Evolutionary conservation across 2,888 invertebrate genomes (phyloP).

Genomic region (Chymomyza caudatula): DNA sequence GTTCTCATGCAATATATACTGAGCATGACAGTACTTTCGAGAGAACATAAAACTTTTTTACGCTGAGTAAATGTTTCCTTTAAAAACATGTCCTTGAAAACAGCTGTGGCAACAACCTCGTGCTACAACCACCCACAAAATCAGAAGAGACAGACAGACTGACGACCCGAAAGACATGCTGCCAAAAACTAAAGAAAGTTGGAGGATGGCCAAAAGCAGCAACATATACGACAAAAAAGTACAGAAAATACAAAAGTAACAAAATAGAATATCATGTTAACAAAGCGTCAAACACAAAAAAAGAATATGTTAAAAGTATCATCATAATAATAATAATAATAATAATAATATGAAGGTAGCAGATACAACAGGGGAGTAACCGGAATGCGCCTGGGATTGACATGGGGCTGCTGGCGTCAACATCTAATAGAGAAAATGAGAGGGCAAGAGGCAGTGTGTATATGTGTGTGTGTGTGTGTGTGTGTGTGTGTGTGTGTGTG

Average conservation of each 20-base stretch:
- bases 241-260: background rate
- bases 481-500: background rate
- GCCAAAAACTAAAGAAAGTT: background rate
- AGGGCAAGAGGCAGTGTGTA: too few species aligned
- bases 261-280: conserved; percentile 20
- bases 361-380: background rate
- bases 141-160: background rate
- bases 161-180: background rate
- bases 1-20: too few species aligned
- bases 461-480: background rate
- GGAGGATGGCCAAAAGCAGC: background rate
- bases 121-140: background rate
- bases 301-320: conserved; percentile 10
- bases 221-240: background rate
- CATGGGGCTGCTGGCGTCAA: background rate
- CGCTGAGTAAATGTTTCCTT: background rate
- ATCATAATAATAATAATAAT: background rate
- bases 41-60: background rate
- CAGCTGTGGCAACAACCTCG: background rate
- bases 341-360: background rate
- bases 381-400: background rate
- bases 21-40: too few species aligned
- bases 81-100: background rate
- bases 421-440: background rate
- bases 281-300: conserved; percentile 6